A percentile compares a stretch with the other conserved stretches of the same genome.
These are phyloP conservation scores for Nomada hirtipes DNA, from an alignment of 2,888 invertebrate genomes.

Conservation along the genomic window DNA sequence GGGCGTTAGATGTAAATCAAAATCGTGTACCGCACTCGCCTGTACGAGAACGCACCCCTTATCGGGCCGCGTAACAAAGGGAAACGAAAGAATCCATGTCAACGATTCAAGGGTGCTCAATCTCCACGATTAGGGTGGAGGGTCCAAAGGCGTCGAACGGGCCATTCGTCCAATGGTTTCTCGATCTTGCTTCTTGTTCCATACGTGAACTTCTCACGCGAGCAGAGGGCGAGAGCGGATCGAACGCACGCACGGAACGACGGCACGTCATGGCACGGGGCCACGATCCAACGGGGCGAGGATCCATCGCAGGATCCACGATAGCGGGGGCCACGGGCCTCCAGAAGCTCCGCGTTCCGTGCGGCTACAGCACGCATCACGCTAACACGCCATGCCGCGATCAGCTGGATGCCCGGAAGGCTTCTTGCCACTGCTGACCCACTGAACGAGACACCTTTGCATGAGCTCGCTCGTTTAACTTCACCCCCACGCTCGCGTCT, in stretches of 20 bases:
- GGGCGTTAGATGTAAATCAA: too few species aligned
- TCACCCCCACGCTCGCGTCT: constrained; percentile 59
- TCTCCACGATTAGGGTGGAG: neutral
- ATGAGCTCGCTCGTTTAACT: constrained; percentile 75
- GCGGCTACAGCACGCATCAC: constrained; percentile 71
- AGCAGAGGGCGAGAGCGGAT: constrained; percentile 49
- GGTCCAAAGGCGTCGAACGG: constrained; percentile 2
- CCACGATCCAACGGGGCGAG: constrained; percentile 35
- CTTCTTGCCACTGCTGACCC: constrained; percentile 83
- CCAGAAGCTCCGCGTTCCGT: constrained; percentile 64
- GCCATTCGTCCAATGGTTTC: constrained; percentile 40
- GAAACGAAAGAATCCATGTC: neutral
- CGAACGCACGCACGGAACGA: constrained; percentile 54
- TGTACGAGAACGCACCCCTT: too few species aligned
- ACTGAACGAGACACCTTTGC: constrained; percentile 82
- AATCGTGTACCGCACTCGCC: too few species aligned
- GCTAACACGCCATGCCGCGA: constrained; percentile 73
- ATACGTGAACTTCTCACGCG: constrained; percentile 56
- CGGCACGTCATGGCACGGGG: constrained; percentile 53
- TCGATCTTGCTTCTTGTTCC: constrained; percentile 34
- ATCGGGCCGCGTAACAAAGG: too few species aligned
- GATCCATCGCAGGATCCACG: constrained; percentile 57
- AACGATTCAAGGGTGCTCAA: neutral
- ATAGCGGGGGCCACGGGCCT: constrained; percentile 58
- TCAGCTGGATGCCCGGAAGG: constrained; percentile 77